Conservation (phyloP, 2,113 vertebrate species). For the Cochlearius cochlearius region DNA sequence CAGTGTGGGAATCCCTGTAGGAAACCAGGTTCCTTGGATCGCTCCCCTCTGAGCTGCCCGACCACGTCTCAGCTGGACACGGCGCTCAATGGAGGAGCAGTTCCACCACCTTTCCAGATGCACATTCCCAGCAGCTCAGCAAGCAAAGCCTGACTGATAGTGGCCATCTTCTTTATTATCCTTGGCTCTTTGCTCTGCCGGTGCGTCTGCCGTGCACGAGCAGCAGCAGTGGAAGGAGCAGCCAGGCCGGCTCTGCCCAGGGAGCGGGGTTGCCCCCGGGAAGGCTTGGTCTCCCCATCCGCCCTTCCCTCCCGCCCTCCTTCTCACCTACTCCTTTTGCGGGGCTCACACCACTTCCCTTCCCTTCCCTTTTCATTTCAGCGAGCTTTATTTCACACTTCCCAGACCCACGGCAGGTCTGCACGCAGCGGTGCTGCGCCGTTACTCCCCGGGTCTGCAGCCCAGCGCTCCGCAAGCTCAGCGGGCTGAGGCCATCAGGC, state of each 20-base stretch:
- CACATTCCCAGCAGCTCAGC: background rate
- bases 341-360: background rate
- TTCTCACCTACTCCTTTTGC: background rate
- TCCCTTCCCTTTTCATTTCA: background rate
- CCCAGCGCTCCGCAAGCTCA: background rate
- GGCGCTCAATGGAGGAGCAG: accelerated
- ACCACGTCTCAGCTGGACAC: background rate
- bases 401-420: background rate
- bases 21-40: background rate
- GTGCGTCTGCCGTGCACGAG: background rate
- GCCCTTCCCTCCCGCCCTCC: background rate
- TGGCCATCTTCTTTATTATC: too few species aligned
- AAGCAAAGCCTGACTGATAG: background rate
- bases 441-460: background rate
- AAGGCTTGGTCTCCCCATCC: background rate
- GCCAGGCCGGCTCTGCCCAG: background rate
- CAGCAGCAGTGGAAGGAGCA: background rate
- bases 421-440: too few species aligned
- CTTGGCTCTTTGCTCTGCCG: background rate
- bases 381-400: accelerated
- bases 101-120: background rate
- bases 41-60: background rate
- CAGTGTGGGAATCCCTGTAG: accelerated
- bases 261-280: background rate
- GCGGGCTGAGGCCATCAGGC: background rate